A percentile compares a stretch with the other conserved stretches of the same genome.
Conservation (phyloP, 2,797 vertebrate genomes). For the Acropternis orthonyx region DNA sequence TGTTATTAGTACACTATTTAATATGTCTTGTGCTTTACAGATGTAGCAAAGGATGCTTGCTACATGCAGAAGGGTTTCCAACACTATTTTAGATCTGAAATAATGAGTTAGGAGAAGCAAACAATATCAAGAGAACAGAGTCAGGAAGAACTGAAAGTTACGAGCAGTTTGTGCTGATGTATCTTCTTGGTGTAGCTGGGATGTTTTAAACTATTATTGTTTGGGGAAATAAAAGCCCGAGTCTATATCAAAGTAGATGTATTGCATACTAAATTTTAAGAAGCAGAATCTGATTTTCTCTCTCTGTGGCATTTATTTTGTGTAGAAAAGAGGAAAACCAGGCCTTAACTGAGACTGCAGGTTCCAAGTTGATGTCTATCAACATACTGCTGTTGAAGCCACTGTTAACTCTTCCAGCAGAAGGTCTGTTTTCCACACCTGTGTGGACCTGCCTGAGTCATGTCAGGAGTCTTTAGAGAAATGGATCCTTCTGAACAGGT, state of each 20-base stretch:
- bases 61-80: neutral
- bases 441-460: neutral
- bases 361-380: neutral
- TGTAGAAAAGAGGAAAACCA: neutral
- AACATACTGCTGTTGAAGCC: neutral
- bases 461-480: neutral
- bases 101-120: neutral
- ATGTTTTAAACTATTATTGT: neutral
- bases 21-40: neutral
- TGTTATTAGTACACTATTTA: neutral
- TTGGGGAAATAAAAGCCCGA: constrained; percentile 28
- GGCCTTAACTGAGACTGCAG: neutral
- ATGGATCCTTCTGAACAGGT: neutral
- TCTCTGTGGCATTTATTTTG: neutral
- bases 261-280: neutral
- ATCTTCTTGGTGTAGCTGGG: neutral
- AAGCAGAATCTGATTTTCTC: neutral
- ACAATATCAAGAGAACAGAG: neutral
- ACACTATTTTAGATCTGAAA: neutral
- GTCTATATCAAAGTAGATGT: neutral
- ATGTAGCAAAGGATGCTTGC: neutral
- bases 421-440: neutral
- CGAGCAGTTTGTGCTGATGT: neutral
- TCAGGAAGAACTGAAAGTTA: neutral
- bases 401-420: neutral